phyloP scores from a whole-genome alignment of 2,888 invertebrate genomes.

The Neelides folsomi region DNA sequence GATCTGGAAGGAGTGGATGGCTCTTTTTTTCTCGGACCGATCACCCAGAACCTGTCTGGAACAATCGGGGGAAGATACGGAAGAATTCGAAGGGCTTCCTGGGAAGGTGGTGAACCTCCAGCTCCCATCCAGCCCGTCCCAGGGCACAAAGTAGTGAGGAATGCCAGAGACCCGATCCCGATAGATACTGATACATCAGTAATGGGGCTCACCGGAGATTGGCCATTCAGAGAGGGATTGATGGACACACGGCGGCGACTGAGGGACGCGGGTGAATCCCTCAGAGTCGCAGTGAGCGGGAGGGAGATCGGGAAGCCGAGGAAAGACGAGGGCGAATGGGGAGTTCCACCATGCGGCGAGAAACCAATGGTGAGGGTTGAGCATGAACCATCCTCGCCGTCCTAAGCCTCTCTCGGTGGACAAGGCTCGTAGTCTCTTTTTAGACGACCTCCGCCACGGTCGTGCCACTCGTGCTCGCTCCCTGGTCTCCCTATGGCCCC shows the following conservation, averaged over 20 bases:
- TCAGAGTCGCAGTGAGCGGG: conserved; percentile 13
- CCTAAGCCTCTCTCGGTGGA: conserved; percentile 5
- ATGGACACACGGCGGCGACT: conserved; percentile 4
- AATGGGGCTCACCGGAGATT: too few relatives aligned
- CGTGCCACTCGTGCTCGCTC: conserved; percentile 10
- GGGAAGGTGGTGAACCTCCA: too few relatives aligned
- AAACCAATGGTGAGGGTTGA: conserved; percentile 9
- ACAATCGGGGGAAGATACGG: too few relatives aligned
- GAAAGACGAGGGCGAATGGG: conserved; percentile 10
- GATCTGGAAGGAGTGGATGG: conserved; percentile 25
- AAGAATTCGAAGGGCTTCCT: too few relatives aligned
- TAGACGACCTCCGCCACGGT: too few relatives aligned
- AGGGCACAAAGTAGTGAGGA: not conserved
- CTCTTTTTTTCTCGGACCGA: conserved; percentile 3
- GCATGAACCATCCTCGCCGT: not conserved
- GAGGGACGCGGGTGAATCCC: conserved; percentile 3
- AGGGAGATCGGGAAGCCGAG: conserved; percentile 7
- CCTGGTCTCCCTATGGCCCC: too few relatives aligned
- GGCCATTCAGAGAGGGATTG: not conserved
- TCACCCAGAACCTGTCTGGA: too few relatives aligned
- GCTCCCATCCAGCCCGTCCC: not conserved
- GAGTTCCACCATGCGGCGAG: conserved; percentile 10
- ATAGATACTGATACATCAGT: too few relatives aligned
- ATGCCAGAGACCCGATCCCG: too few relatives aligned
- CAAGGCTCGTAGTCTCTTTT: conserved; percentile 9